These are phyloP conservation scores for Calephelis perditalis DNA, from an alignment of 2,888 invertebrate species.

Conservation along the genomic window DNA sequence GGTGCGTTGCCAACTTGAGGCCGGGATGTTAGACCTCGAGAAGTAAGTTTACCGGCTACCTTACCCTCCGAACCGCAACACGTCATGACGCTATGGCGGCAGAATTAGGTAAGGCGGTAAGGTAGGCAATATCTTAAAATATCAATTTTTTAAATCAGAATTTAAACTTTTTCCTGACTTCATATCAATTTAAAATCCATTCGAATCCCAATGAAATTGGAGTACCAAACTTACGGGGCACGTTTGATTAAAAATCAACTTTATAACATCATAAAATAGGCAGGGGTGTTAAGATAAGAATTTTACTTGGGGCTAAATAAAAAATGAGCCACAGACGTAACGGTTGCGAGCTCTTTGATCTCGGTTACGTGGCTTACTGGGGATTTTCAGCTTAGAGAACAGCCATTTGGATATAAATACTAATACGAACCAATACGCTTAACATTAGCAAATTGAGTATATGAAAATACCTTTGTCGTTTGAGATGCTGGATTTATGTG, in stretches of 20 bases:
- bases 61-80: no score
- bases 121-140: no score
- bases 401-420: slow-evolving; percentile 72
- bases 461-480: slow-evolving; percentile 6
- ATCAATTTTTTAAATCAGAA: no score
- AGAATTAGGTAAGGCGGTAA: no score
- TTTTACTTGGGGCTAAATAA: slow-evolving; percentile 63
- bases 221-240: slow-evolving; percentile 45
- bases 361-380: slow-evolving; percentile 72
- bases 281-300: slow-evolving; percentile 71
- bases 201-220: background rate
- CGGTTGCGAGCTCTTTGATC: slow-evolving; percentile 70
- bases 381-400: slow-evolving; percentile 62
- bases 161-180: no score
- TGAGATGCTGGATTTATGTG: background rate
- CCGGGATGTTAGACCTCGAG: no score
- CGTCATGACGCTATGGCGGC: no score
- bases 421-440: slow-evolving; percentile 62
- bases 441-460: slow-evolving; percentile 69
- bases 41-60: no score
- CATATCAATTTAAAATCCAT: background rate
- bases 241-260: slow-evolving; percentile 77
- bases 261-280: slow-evolving; percentile 75
- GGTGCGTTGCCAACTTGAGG: no score
- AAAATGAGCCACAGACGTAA: slow-evolving; percentile 78